Conservation (phyloP, 1,140 invertebrate species). For the Heliconius hewitsoni region DNA sequence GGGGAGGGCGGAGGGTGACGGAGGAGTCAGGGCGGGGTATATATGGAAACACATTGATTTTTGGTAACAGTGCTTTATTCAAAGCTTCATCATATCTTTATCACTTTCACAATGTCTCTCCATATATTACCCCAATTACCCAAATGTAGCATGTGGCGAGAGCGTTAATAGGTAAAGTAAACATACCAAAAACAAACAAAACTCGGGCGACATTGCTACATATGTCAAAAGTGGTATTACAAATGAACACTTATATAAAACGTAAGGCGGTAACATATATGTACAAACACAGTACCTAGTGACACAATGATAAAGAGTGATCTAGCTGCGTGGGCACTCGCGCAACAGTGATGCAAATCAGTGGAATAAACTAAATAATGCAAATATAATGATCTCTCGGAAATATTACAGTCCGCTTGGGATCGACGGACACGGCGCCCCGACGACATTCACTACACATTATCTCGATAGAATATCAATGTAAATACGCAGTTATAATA, state of each 20-base stretch:
- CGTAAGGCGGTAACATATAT: conserved; percentile 79
- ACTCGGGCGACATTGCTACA: conserved; percentile 81
- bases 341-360: conserved; percentile 52
- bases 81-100: conserved; percentile 82
- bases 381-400: conserved; percentile 66
- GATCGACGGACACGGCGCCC: conserved; percentile 52
- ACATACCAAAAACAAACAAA: conserved; percentile 72
- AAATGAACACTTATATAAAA: conserved; percentile 81
- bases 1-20: conserved; percentile 21
- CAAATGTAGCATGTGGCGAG: conserved; percentile 81
- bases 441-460: conserved; percentile 79
- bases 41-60: conserved; percentile 85
- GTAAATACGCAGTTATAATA: conserved; percentile 75
- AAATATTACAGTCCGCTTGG: conserved; percentile 41
- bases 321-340: conserved; percentile 62
- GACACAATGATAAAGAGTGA: conserved; percentile 79
- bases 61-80: conserved; percentile 84
- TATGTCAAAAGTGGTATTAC: conserved; percentile 83
- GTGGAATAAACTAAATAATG: conserved; percentile 67
- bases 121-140: conserved; percentile 83
- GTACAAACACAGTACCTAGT: conserved; percentile 77
- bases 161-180: conserved; percentile 72
- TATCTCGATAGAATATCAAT: conserved; percentile 79
- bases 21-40: conserved; percentile 69
- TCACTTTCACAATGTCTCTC: conserved; percentile 84